Conservation (phyloP, 2,888 invertebrate genomes). For the Antheraea yamamai region DNA sequence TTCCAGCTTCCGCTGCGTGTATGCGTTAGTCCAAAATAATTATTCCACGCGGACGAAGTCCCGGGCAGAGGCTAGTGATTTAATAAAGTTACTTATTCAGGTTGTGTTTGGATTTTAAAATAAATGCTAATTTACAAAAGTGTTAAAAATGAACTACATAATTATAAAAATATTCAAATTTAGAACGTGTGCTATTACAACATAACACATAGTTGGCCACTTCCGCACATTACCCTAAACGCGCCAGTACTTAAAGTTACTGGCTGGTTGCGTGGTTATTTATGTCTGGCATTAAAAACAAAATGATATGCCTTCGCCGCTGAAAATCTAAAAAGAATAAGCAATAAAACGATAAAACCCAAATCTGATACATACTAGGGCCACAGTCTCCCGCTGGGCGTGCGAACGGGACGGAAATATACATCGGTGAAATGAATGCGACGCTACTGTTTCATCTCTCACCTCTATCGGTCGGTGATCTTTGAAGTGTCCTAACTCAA, state of each 20-base stretch:
- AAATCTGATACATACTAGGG: conserved; percentile 82
- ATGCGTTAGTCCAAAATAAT: no score
- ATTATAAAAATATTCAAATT: conserved; percentile 33
- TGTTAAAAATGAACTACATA: conserved; percentile 39
- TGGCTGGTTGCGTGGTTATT: conserved; percentile 74
- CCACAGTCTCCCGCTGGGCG: conserved; percentile 74
- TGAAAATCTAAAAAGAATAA: conserved; percentile 83
- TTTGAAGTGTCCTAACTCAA: conserved; percentile 78
- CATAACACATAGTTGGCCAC: conserved; percentile 61
- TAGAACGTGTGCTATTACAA: conserved; percentile 29
- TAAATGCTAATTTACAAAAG: conserved; percentile 16
- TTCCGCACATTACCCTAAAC: conserved; percentile 72
- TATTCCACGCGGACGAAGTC: no score
- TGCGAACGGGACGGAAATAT: conserved; percentile 70
- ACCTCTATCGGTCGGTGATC: conserved; percentile 79
- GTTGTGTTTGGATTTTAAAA: background rate
- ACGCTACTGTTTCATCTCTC: conserved; percentile 82
- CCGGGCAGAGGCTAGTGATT: background rate
- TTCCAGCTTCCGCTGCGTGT: no score
- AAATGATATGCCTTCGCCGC: conserved; percentile 81
- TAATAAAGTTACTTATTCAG: background rate
- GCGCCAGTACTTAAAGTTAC: conserved; percentile 73
- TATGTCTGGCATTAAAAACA: conserved; percentile 79
- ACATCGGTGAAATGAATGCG: conserved; percentile 78
- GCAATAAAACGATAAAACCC: conserved; percentile 83